phyloP scores from a whole-genome alignment of 2,113 vertebrate genomes.

The Dipodomys merriami region DNA sequence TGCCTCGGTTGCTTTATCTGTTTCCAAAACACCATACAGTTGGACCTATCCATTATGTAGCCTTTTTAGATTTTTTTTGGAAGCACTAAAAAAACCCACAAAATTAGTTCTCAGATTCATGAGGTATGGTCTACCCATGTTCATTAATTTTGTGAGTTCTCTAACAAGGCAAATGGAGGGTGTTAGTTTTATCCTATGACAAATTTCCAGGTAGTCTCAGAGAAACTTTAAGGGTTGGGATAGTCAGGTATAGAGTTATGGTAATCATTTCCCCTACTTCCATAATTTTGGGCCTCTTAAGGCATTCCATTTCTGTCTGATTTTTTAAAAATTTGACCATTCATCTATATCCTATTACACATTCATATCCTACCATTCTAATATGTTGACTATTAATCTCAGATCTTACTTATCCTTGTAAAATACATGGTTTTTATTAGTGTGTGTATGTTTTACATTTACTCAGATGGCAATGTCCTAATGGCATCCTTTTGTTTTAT shows the following conservation, averaged over 20 bases:
- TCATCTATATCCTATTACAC: background rate
- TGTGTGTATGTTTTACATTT: background rate
- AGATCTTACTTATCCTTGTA: background rate
- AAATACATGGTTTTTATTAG: constrained; percentile 8
- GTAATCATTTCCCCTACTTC: background rate
- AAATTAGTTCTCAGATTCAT: constrained; percentile 30
- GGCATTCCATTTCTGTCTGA: background rate
- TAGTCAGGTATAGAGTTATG: background rate
- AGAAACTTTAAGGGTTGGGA: background rate
- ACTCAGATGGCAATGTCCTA: background rate
- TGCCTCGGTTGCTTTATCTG: background rate
- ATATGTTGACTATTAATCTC: background rate
- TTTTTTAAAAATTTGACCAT: background rate
- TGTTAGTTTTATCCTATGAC: background rate
- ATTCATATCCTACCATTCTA: background rate
- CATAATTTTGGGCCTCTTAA: background rate
- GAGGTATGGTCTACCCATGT: background rate
- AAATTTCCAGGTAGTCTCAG: background rate
- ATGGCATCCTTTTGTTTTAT: background rate
- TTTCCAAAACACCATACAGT: background rate
- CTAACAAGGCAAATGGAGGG: background rate
- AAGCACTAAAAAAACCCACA: constrained; percentile 26
- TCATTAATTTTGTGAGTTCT: background rate
- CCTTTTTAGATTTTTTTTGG: background rate
- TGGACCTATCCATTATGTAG: background rate